phyloP scores from a whole-genome alignment of 35 echinoderm and acorn worm genomes.

The Patiria miniata region DNA sequence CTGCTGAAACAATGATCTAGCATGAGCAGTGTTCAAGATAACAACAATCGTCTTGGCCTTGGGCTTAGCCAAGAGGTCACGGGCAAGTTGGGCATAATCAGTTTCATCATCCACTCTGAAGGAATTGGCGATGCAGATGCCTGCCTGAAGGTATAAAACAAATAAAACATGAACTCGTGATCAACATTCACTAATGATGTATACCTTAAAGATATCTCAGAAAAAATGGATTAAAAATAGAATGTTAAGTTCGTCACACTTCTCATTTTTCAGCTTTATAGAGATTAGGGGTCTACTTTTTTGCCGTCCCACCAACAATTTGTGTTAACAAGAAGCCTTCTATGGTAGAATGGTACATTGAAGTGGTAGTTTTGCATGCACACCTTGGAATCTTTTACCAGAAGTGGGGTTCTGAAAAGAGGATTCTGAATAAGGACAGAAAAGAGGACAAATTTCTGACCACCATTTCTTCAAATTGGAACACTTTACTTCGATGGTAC shows the following conservation, averaged over 20 bases:
- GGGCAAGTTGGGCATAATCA: slow-evolving; percentile 6
- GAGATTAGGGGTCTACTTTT: too few relatives aligned
- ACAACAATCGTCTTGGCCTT: slow-evolving; percentile 19
- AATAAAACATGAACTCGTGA: background rate
- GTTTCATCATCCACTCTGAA: slow-evolving; percentile 15
- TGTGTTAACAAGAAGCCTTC: too few relatives aligned
- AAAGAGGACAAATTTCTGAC: too few relatives aligned
- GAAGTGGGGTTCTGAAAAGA: too few relatives aligned
- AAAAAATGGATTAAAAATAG: background rate
- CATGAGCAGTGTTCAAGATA: background rate
- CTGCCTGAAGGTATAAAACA: background rate
- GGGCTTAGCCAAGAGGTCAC: slow-evolving; percentile 28
- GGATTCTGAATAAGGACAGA: too few relatives aligned
- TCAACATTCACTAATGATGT: background rate
- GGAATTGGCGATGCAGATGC: slow-evolving; percentile 36
- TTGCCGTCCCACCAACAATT: too few relatives aligned
- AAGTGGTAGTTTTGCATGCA: too few relatives aligned
- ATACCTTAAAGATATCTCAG: background rate
- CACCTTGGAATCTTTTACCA: too few relatives aligned
- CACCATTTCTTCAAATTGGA: too few relatives aligned
- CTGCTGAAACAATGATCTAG: slow-evolving; percentile 6
- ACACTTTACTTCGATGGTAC: too few relatives aligned
- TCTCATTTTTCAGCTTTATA: too few relatives aligned
- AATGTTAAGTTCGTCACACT: background rate
- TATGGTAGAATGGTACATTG: too few relatives aligned